Conservation (phyloP, 2,113 vertebrate species). For the Stercorarius parasiticus region DNA sequence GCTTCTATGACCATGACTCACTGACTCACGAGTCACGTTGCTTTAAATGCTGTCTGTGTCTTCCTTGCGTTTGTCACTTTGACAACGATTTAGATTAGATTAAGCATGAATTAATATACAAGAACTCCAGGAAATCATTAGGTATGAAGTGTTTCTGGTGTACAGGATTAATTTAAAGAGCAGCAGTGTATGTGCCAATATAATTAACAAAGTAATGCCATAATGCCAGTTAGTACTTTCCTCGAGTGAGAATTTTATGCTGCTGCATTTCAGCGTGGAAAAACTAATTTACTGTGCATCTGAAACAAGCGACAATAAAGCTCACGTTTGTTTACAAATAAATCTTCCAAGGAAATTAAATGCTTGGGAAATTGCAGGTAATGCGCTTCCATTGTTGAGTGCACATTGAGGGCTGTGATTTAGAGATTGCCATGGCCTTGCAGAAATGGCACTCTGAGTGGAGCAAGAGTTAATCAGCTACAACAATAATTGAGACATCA, state of each 20-base stretch:
- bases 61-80: background rate
- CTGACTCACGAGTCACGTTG: background rate
- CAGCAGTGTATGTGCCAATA: slow-evolving; percentile 13
- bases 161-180: slow-evolving; percentile 31
- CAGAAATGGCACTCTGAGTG: background rate
- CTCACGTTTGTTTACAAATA: slow-evolving; percentile 61
- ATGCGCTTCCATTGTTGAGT: slow-evolving; percentile 6
- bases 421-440: background rate
- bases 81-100: slow-evolving; percentile 19
- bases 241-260: slow-evolving; percentile 26
- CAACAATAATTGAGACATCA: background rate
- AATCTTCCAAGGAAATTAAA: slow-evolving; percentile 65
- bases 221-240: slow-evolving; percentile 29
- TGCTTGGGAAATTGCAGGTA: slow-evolving; percentile 57
- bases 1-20: background rate
- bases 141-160: background rate
- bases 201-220: slow-evolving; percentile 54
- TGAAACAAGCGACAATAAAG: slow-evolving; percentile 41
- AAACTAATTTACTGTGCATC: slow-evolving; percentile 36
- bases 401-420: slow-evolving; percentile 14
- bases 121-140: slow-evolving; percentile 35
- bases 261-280: background rate
- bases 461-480: slow-evolving; percentile 9
- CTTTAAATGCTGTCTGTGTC: background rate
- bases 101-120: background rate